Evolutionary conservation across 2,113 vertebrate genomes (phyloP), one percentile per base, ranked within the genome.

Genomic region (Oreamnos americanus): DNA sequence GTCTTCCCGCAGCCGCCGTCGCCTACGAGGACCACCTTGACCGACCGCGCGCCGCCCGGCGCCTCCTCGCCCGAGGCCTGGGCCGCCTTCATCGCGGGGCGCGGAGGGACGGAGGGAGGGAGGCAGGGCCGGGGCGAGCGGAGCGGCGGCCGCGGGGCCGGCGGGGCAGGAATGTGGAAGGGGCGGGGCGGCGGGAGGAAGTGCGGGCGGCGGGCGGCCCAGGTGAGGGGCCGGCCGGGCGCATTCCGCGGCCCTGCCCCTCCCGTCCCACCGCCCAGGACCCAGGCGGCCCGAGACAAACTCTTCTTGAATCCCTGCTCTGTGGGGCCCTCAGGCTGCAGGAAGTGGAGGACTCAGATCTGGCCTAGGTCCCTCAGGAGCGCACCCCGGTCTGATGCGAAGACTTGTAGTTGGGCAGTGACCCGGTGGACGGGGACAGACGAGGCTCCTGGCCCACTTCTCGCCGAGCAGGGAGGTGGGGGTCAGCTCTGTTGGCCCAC

Each of bases 1-100:
- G 99, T 99, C 98, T 99, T 99, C 95, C 99, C 98, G 94, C 99
- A 99, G 97, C 98, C 98, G 8, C 99, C 99, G n/a, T 99, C 99
- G 84, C 99, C 99, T 45, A 99, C 99, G 14, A 99, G 23, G 67
- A 99, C 99, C 23, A 91, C 98, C 95, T 99, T 99, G 91, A 98
- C 58, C 10, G 96, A 28, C 5, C 17, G 13, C 47, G 4, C 67
- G 87, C 89, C 33, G 30, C 30, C 71, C 36, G 83, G 43, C 71
- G 79, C 91, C 95, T 96, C 97, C 71, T 90, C 96, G n/a, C 51
- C 90, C 16, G n/a, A 53, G 12, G 74, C 88, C 91, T 82, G 91
- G 60, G 96, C 91, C 60, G 78, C 93, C 90, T 49, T 87, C 97
- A 97, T 98, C 81, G 87, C 88, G 23, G 51, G 89, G 51, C 30